Base-by-base conservation (phyloP, 2,113 vertebrate genomes). In the Dendropsophus ebraccatus region DNA sequence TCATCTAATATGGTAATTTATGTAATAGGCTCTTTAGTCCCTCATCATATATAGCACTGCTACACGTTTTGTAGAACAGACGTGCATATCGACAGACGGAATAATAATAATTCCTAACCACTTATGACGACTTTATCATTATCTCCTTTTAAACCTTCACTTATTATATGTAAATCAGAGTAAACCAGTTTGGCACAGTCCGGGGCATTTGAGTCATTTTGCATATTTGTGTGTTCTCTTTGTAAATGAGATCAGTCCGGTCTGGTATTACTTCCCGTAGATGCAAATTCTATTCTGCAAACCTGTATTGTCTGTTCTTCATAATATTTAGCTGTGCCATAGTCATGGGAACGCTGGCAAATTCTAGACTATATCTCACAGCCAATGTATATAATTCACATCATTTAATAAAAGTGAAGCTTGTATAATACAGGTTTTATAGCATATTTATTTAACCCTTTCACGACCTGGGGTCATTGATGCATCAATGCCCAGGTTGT, bases 221-320 rank as follows among this genome's bases (percentile, higher is more conserved):
- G 83, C 74, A 85, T 85, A 54, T 85, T 50, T 50, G 32, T 69
- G 60, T 78, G 74, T 78, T 23, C 49, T 83, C 58, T 85, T 78
- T 78, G 74, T 85, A 85, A 85, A 85, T 78, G 19, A 78, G 58
- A 49, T 50, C 60, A 85, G 74, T 78, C 62, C 30, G 35, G 56
- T 78, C 74, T 78, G 30, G 35, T 6, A 85, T 67, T 67, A 5
- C 58, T 85, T 85, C 50, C 83, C 74, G 74, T 25, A 79, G 12
- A 85, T 85, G 83, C 83, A 85, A 85, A 85, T 78, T 45, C 21
- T 50, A 5, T 50, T 49, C 70, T 84, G 72, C 23, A 76, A 49
- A 50, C 37, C 73, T 73, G 30, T 45, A 35, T 70, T 70, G 28
- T 70, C 19, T 75, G 17, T 73, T 37, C 14, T 17, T 37, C n/a